Evolutionary conservation across 2,113 vertebrate species (phyloP).

Genomic region (Laticauda laticaudata): DNA sequence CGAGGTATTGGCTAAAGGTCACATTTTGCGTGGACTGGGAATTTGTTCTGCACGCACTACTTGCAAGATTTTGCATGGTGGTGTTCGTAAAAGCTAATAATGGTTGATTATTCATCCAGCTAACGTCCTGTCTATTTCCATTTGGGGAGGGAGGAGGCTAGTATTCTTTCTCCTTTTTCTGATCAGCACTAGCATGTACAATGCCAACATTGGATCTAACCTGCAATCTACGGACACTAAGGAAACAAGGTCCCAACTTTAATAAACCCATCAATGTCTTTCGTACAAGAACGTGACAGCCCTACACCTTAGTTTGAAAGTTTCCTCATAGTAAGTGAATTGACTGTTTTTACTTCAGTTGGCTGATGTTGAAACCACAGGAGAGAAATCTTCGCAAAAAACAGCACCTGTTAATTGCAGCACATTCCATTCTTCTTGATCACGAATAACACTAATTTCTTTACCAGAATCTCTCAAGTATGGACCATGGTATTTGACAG

Average conservation of each 20-base stretch:
- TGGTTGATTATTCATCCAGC: not conserved
- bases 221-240: not conserved
- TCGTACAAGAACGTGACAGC: not conserved
- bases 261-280: not conserved
- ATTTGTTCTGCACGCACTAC: slow-evolving; percentile 52
- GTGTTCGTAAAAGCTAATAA: slow-evolving; percentile 40
- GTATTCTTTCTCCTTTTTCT: not conserved
- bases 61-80: slow-evolving; percentile 58
- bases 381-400: not conserved
- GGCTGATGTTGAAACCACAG: not conserved
- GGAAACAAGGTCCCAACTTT: not conserved
- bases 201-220: not conserved
- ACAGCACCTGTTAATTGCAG: not conserved
- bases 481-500: not conserved
- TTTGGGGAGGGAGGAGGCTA: not conserved
- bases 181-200: too few species aligned
- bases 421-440: not conserved
- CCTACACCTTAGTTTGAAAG: not conserved
- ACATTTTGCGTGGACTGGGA: slow-evolving; percentile 29
- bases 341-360: not conserved
- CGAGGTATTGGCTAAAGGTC: slow-evolving; percentile 10
- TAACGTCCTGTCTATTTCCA: not conserved
- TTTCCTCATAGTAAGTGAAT: not conserved
- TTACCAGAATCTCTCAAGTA: not conserved
- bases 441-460: not conserved